These are phyloP conservation scores for Uria lomvia DNA, from an alignment of 2,113 vertebrate species.

Conservation along the genomic window DNA sequence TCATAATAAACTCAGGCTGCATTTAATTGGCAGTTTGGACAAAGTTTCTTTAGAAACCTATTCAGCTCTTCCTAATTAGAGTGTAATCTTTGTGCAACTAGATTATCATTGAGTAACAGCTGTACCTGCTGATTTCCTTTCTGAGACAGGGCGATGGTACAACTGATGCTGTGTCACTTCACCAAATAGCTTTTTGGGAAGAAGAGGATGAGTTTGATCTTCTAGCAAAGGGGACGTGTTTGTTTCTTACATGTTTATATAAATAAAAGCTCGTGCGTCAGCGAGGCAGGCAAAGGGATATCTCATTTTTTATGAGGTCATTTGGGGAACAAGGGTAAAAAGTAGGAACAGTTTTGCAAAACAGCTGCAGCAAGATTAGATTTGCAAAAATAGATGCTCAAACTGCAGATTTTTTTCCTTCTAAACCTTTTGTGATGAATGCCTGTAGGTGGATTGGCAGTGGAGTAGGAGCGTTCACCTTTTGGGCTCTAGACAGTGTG, in stretches of 20 bases:
- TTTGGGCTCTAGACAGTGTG: background rate
- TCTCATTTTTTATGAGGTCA: background rate
- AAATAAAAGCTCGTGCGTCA: background rate
- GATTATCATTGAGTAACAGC: background rate
- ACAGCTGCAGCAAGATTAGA: background rate
- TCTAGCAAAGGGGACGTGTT: background rate
- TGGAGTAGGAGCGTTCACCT: background rate
- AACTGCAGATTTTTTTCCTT: background rate
- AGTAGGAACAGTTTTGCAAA: background rate
- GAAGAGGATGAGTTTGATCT: background rate
- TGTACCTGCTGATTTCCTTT: background rate
- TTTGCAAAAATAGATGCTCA: background rate
- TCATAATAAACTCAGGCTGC: background rate
- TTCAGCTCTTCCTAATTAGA: background rate
- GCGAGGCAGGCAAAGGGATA: background rate
- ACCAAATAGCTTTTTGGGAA: background rate
- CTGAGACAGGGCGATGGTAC: rapidly evolving
- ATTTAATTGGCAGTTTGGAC: background rate
- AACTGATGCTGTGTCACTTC: background rate
- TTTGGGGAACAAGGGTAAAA: background rate
- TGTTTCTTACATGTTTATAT: background rate
- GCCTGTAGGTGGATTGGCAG: background rate
- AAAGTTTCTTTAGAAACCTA: background rate
- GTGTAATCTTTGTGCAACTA: background rate
- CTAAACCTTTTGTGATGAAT: background rate